Evolutionary conservation across 1,140 invertebrate genomes (phyloP), one percentile per base, ranked within the genome.

Genomic region (Bombus polaris): DNA sequence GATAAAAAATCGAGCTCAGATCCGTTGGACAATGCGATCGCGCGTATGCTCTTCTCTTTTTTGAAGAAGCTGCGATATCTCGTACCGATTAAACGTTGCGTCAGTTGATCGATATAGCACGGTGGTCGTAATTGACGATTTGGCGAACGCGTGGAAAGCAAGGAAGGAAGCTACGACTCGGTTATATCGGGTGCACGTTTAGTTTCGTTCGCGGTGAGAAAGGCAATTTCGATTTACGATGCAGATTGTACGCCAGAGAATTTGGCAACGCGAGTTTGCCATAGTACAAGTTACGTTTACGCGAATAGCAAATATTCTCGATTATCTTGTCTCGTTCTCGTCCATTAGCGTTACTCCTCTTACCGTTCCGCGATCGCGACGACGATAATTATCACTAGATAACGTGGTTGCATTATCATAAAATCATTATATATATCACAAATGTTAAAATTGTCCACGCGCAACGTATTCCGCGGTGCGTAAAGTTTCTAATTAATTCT

Each of bases 351-450:
- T 39, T 12, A 42, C 18, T 32, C 39, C 1, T 32, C 15, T 35
- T 57, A 32, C 37, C 35, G 39, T 57, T 88, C 83, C 88, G 22
- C 18, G 75, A 59, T 85, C 77, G 75, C 75, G 86, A 83, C 82
- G 59, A 62, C 47, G 80, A 86, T 90, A 35, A 90, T 81, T 92
- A 84, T 88, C 83, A 47, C 80, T 88, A 79, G 66, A 73, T 84
- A 87, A 86, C 65, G 53, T 65, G 66, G 80, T 89, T 65, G 72
- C 75, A 66, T 81, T 89, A 83, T 25, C 81, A 66, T 88, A 89
- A 83, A 89, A 87, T 88, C 86, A 83, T 85, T 80, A 66, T 39
- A 47, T 62, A 80, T 89, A 89, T 91, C 88, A 91, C 88, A 91
- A 88, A 70, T 81, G 62, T 83, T 73, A 59, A 87, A 85, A 88